Percentiles rank a stretch among this genome's conserved stretches.
Conservation (phyloP, 2,113 vertebrate species). For the Ciconia maguari region DNA sequence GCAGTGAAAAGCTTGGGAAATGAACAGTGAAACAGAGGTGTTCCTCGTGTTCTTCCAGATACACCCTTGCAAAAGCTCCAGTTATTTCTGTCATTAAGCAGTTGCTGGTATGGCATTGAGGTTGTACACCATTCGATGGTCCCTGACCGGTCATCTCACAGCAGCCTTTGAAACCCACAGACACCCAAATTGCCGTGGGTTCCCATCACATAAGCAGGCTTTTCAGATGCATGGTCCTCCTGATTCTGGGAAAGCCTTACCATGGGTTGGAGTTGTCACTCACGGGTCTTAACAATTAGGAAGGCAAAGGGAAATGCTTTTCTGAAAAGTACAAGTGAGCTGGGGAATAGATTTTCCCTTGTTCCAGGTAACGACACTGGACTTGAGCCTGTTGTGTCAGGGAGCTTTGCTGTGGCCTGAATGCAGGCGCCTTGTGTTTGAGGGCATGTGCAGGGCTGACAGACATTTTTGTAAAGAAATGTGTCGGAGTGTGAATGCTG, state of each 20-base stretch:
- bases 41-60: no score
- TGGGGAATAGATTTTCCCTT: not conserved
- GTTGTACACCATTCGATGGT: no score
- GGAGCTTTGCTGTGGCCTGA: not conserved
- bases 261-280: not conserved
- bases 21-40: no score
- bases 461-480: not conserved
- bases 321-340: no score
- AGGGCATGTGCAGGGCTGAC: not conserved
- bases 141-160: fast-evolving
- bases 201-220: no score
- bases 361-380: not conserved
- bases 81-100: no score
- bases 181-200: not conserved
- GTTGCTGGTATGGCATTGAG: no score
- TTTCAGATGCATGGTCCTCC: not conserved
- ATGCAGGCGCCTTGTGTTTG: not conserved
- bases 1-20: no score
- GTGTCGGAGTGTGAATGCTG: not conserved
- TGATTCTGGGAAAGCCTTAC: not conserved
- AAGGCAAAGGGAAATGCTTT: fast-evolving
- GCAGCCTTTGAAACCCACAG: not conserved
- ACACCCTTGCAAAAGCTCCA: no score
- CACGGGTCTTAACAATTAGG: fast-evolving
- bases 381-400: not conserved